Conservation (phyloP, 1,140 invertebrate species). For the Cotesia vestalis region DNA sequence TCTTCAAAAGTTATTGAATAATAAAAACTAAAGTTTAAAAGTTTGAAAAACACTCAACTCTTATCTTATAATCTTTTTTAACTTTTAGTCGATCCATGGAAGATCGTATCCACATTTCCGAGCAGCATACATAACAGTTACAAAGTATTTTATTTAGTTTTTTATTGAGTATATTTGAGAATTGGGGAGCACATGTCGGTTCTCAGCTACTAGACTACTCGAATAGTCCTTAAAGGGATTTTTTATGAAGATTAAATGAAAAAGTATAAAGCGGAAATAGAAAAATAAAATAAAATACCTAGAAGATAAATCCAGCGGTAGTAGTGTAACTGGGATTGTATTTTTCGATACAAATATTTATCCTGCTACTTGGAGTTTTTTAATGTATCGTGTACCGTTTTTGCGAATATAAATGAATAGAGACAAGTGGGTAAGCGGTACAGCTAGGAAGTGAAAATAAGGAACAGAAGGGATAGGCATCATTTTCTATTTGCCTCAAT, state of each 20-base stretch:
- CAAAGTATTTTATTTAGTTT: too few species aligned
- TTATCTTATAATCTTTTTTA: too few species aligned
- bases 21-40: too few species aligned
- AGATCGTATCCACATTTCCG: too few species aligned
- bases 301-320: not conserved
- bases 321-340: not conserved
- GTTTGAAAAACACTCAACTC: too few species aligned
- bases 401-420: constrained; percentile 6
- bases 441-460: not conserved
- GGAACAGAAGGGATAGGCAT: not conserved
- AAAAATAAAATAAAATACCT: not conserved
- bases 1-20: too few species aligned
- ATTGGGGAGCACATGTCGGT: constrained; percentile 6
- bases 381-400: too few species aligned
- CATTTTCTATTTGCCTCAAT: constrained; percentile 13
- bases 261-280: not conserved
- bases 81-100: too few species aligned
- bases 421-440: not conserved
- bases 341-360: too few species aligned
- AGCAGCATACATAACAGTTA: too few species aligned
- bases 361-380: too few species aligned
- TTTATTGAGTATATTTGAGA: not conserved
- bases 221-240: constrained; percentile 12
- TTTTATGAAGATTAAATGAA: constrained; percentile 16
- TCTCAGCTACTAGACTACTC: constrained; percentile 10